phyloP scores from a whole-genome alignment of 30 jellyfish, hydroid and myxozoan genomes.

The Mastigias papua region DNA sequence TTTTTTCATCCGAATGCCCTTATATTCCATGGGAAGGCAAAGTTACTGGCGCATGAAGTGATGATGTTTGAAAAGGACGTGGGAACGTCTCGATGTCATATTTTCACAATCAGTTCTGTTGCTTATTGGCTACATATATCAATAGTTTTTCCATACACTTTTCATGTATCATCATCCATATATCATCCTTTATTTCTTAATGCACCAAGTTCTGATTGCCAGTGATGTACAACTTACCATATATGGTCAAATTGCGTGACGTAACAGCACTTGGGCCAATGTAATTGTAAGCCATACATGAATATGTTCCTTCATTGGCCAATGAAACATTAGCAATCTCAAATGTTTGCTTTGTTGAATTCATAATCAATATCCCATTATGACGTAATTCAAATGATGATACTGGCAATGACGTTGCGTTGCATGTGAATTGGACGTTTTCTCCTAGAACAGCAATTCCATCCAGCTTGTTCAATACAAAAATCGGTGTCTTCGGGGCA shows the following conservation, averaged over 20 bases:
- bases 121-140: too few relatives aligned
- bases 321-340: neutral
- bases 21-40: too few relatives aligned
- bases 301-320: slow-evolving; percentile 21
- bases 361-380: neutral
- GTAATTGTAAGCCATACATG: slow-evolving; percentile 21
- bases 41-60: too few relatives aligned
- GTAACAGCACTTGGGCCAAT: neutral
- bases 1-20: too few relatives aligned
- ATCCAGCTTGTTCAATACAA: neutral
- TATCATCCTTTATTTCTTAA: too few relatives aligned
- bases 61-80: too few relatives aligned
- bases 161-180: too few relatives aligned
- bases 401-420: slow-evolving; percentile 21
- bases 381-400: neutral
- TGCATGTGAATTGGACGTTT: slow-evolving; percentile 1
- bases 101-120: too few relatives aligned
- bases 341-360: slow-evolving; percentile 1
- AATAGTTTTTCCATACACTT: too few relatives aligned
- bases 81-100: too few relatives aligned
- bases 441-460: slow-evolving; percentile 21
- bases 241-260: slow-evolving; percentile 7
- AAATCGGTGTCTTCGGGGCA: slow-evolving; percentile 19
- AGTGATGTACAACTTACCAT: slow-evolving; percentile 19
- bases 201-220: too few relatives aligned